Base-by-base conservation (phyloP, 2,113 vertebrate genomes). In the Chamaea fasciata region DNA sequence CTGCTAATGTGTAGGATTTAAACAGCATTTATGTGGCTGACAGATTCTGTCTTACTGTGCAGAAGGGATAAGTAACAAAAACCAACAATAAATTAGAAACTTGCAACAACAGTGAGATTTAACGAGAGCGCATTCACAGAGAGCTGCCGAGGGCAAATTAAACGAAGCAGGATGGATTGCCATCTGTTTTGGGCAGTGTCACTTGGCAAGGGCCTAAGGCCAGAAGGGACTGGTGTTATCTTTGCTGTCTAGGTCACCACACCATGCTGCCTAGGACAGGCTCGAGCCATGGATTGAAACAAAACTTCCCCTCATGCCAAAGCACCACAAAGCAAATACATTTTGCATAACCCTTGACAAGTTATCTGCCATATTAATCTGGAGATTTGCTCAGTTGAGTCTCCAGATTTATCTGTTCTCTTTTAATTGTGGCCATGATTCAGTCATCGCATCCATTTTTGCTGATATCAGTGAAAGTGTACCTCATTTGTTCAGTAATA, bases 171-270 rank as follows among this genome's bases (percentile, higher is more conserved):
- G 89, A 91, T 78, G 77, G 80, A 49, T 64, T 60, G 55, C 94
- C 96, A 96, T 94, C 96, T 96, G 94, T n/a, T 96, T 95, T 63
- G 89, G 92, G 83, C 87, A 91, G 42, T 52, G 69, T 49, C 41
- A n/a, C 76, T 94, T 94, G 96, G 89, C 92, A 95, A 87, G 53
- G 73, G 41, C 47, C 56, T 81, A 22, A 53, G 80, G 92, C 81
- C 92, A 94, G 92, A 95, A 94, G 92, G 88, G 59, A 39, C 47
- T 59, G 76, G 71, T 68, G 31, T 70, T 42, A 39, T 91, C 88
- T 83, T 62, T 53, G 42, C 76, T 77, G 86, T 63, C 71, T 81
- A 86, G 88, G 86, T 86, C 88, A 90, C 44, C 55, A 50, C 80
- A 64, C 52, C 80, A 53, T 15, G 71, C 56, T 96, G 89, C 44